Conservation (phyloP, 37 sponge, comb jelly and placozoan species). For the Haliclona indistincta region DNA sequence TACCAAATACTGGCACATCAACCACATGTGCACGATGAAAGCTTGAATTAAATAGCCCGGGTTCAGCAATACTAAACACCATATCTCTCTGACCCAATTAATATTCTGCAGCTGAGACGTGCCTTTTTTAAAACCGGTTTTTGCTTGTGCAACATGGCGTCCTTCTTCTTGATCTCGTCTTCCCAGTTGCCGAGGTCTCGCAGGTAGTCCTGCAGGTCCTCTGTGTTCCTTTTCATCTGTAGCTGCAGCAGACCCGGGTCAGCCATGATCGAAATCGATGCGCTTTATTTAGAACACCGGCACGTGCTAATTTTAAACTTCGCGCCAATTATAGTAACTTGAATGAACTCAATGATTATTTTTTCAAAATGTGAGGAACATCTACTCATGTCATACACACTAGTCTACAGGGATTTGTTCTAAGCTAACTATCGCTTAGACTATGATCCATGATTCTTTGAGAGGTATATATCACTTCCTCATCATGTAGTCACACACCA, state of each 20-base stretch:
- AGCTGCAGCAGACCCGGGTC: slow-evolving; percentile 38
- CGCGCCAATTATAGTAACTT: too few species aligned
- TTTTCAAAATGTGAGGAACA: too few species aligned
- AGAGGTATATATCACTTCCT: too few species aligned
- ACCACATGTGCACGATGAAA: neutral
- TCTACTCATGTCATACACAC: too few species aligned
- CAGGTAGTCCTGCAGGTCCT: slow-evolving; percentile 84
- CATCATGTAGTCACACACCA: too few species aligned
- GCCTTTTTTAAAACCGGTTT: slow-evolving; percentile 83
- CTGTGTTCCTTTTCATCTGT: slow-evolving; percentile 65
- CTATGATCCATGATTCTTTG: too few species aligned
- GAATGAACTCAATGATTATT: too few species aligned
- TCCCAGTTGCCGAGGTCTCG: slow-evolving; percentile 86
- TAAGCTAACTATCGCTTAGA: too few species aligned
- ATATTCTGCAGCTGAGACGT: neutral
- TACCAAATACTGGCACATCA: neutral
- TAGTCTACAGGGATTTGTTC: too few species aligned
- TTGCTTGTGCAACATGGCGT: slow-evolving; percentile 58
- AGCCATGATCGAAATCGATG: neutral
- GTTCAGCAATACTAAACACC: neutral
- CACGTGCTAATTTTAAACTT: too few species aligned
- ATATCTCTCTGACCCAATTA: neutral
- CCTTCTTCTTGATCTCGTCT: slow-evolving; percentile 86
- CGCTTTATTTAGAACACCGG: too few species aligned
- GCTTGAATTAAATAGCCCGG: neutral